A percentile compares a stretch with the other conserved stretches of the same genome.
Evolutionary conservation across 2,888 invertebrate genomes (phyloP).

Genomic region (Trissolcus brochymenae): DNA sequence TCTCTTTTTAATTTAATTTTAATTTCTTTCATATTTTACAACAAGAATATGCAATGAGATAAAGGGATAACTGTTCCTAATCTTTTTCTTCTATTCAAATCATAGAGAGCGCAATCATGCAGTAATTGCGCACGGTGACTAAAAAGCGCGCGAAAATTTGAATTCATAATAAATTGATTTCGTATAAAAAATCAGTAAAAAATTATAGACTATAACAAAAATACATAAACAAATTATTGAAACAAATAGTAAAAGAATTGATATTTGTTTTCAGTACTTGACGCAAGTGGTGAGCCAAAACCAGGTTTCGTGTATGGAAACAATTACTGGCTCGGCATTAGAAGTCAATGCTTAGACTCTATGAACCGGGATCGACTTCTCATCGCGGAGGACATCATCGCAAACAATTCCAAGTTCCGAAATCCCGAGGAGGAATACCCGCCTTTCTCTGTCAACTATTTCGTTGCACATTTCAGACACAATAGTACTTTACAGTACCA

Average conservation of each 20-base stretch:
- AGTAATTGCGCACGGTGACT: no score
- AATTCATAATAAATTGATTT: no score
- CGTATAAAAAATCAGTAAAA: no score
- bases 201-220: not conserved
- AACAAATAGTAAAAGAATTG: not conserved
- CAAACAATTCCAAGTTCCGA: slow-evolving; percentile 67
- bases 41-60: no score
- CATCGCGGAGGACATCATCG: slow-evolving; percentile 61
- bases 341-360: slow-evolving; percentile 77
- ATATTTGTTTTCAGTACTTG: slow-evolving; percentile 8
- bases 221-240: not conserved
- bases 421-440: slow-evolving; percentile 72
- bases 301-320: slow-evolving; percentile 80
- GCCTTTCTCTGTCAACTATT: slow-evolving; percentile 74
- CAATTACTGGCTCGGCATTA: slow-evolving; percentile 80
- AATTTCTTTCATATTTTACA: no score
- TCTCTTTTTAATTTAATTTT: no score
- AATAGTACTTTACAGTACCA: slow-evolving; percentile 76
- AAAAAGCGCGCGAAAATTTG: no score
- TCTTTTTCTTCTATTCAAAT: no score
- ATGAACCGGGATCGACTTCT: slow-evolving; percentile 65
- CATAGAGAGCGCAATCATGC: no score
- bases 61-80: no score
- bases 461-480: slow-evolving; percentile 74
- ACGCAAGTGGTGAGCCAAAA: slow-evolving; percentile 78